phyloP scores from a whole-genome alignment of 2,888 invertebrate genomes.

The Phyllotreta striolata region DNA sequence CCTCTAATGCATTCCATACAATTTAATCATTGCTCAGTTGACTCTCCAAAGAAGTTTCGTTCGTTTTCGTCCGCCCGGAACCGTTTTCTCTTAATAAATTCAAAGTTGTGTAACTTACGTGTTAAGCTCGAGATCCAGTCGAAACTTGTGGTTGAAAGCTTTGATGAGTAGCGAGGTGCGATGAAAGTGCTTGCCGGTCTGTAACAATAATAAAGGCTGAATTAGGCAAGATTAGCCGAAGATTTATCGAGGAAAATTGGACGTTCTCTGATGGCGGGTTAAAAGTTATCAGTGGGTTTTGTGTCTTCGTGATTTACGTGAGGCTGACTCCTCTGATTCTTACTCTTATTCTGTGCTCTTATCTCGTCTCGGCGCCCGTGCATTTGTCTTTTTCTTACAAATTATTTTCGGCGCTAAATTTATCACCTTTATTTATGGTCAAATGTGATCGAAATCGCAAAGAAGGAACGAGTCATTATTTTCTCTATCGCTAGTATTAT shows the following conservation, averaged over 20 bases:
- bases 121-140: slow-evolving; percentile 94
- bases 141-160: slow-evolving; percentile 96
- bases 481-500: too few species aligned
- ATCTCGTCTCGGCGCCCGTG: slow-evolving; percentile 6
- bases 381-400: slow-evolving; percentile 25
- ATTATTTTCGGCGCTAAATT: slow-evolving; percentile 28
- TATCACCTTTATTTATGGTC: slow-evolving; percentile 28
- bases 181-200: slow-evolving; percentile 94
- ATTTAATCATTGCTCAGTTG: slow-evolving; percentile 30
- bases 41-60: slow-evolving; percentile 20
- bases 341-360: slow-evolving; percentile 10
- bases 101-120: slow-evolving; percentile 75
- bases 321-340: slow-evolving; percentile 22
- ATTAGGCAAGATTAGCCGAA: slow-evolving; percentile 30
- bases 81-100: slow-evolving; percentile 33
- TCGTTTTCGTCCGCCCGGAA: slow-evolving; percentile 22
- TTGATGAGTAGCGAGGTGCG: slow-evolving; percentile 95
- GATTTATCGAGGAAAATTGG: slow-evolving; percentile 29
- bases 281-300: slow-evolving; percentile 31
- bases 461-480: too few species aligned
- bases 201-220: slow-evolving; percentile 62
- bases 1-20: slow-evolving; percentile 20
- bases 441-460: neutral
- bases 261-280: slow-evolving; percentile 29
- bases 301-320: slow-evolving; percentile 28